phyloP scores from a whole-genome alignment of 2,888 invertebrate genomes.

The Atrina japonica region DNA sequence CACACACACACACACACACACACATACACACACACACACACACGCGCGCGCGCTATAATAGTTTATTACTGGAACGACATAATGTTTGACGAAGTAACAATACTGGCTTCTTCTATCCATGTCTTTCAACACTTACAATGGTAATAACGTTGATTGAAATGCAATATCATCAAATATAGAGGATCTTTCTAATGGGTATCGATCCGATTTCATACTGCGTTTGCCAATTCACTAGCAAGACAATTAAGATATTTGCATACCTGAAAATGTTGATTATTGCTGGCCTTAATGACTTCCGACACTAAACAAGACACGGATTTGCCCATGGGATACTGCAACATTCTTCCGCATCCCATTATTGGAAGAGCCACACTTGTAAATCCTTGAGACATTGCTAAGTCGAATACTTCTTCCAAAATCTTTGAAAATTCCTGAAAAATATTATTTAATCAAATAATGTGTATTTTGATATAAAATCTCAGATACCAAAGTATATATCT shows the following conservation, averaged over 20 bases:
- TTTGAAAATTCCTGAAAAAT: slow-evolving; percentile 16
- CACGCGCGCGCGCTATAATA: no score
- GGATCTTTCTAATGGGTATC: not conserved
- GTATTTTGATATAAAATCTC: no score
- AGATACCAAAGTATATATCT: no score
- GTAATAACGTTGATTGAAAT: no score
- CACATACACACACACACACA: no score
- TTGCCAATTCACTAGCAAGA: no score
- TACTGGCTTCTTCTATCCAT: no score
- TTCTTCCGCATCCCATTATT: slow-evolving; percentile 20
- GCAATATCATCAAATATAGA: not conserved
- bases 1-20: no score
- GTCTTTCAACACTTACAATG: no score
- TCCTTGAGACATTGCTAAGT: not conserved
- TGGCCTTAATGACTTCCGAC: not conserved
- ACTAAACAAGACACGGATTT: not conserved
- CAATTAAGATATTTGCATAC: not conserved
- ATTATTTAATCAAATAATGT: not conserved
- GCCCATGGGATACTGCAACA: slow-evolving; percentile 19
- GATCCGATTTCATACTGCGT: no score
- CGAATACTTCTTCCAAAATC: slow-evolving; percentile 12
- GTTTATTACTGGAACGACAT: no score
- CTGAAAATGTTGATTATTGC: not conserved
- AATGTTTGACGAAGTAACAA: no score
- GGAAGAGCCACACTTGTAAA: slow-evolving; percentile 19